Evolutionary conservation across 2,797 vertebrate genomes (phyloP), one percentile per base, ranked within the genome.

Genomic region (Acomys russatus): DNA sequence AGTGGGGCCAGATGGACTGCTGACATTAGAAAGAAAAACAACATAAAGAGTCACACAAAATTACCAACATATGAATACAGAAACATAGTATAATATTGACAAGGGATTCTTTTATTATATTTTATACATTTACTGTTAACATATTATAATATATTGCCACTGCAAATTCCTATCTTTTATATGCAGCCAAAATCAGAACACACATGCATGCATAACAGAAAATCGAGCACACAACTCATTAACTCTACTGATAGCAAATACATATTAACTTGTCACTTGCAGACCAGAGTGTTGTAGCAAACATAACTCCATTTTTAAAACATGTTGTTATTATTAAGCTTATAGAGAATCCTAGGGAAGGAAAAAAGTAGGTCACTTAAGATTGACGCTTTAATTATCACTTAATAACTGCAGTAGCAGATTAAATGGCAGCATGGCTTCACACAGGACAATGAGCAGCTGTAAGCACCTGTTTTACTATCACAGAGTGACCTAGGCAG

Each of bases 321-420:
- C 38, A 94, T 9, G 1, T 14, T 6, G 3, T 23, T 74, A 80
- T 92, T 88, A 85, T 85, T 68, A 97, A 63, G 15, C 76, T 64
- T 80, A 78, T 28, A 84, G 25, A 86, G 63, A 92, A 9, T 76
- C 64, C 83, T 64, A 15, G 33, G 51, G 86, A 49, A 20, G 33
- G 22, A 49, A 64, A 82, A 66, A 51, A 93, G 63, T 70, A 22
- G 49, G 38, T 2, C 80, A 87, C 86, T 91, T 90, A 95, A 92
- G 82, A 92, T 20, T 91, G 95, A 93, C 0, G 3, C 49, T 93
- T 95, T 93, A 96, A 97, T 97, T 94, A 95, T 83, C 66, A 20
- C 85, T 80, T 96, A 85, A 96, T 92, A 94, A 93, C 71, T 54
- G 64, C 54, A 86, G 68, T 2, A 51, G 70, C 35, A 23, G 66